Base-by-base conservation (phyloP, 2,888 invertebrate genomes). In the Parnassius glacialis region DNA sequence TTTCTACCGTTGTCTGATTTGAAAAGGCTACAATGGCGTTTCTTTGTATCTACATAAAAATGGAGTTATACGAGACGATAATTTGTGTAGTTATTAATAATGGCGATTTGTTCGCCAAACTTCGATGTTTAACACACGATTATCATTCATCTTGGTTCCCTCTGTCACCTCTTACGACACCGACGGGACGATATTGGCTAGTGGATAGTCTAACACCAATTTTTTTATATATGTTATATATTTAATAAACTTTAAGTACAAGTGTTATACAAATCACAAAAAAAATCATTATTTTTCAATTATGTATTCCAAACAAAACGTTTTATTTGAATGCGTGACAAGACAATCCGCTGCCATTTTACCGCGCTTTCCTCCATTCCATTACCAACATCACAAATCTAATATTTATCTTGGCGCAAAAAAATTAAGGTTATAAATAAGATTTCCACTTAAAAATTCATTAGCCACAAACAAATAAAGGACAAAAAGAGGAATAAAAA, bases 391-490 rank as follows among this genome's bases (percentile, higher is more conserved):
- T 62, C 42, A 57, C 48, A 53, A 57, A 53, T 44, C 34, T 58
- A 62, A 62, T 58, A 58, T 52, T 52, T 52, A 47, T 53, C 43
- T 34, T 16, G 25, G 16, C 44, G 41, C 43, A 41, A 42, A 41
- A 20, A 52, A 59, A 57, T 52, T 53, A 44, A 51, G 45, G 53
- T 44, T 16, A 50, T 59, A 64, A 59, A 64, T 57, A 59, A 59
- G 57, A 51, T 54, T 62, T 16, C 65, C 65, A 67, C 64, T 67
- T 64, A 65, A 64, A 67, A 67, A 67, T 65, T 67, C 65, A 67
- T 67, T 67, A 67, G 62, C 62, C 64, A 57, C 65, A 62, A 62
- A 65, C 67, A 67, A 67, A 65, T 65, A 65, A 62, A 62, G 54
- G 52, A 53, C 55, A 42, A 47, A 59, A 59, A 43, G 59, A 52